Percentiles rank a stretch among this genome's conserved stretches.
phyloP scores from a whole-genome alignment of 2,888 invertebrate genomes.

The Gymnocheta viridis region DNA sequence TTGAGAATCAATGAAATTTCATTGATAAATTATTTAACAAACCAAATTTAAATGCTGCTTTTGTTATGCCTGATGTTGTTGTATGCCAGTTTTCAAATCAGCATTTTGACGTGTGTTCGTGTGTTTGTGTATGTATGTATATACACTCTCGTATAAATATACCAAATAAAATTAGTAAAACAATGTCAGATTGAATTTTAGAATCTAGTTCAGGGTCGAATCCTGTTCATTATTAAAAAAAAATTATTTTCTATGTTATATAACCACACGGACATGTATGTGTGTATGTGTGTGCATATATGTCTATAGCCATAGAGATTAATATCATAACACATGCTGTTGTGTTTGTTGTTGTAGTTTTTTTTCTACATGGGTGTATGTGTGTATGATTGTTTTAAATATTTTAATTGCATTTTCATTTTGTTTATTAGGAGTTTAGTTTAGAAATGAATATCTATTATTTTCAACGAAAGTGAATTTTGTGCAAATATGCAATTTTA shows the following conservation, averaged over 20 bases:
- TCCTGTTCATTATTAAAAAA: constrained; percentile 59
- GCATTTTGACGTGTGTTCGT: background rate
- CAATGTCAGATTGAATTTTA: constrained; percentile 29
- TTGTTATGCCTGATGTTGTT: background rate
- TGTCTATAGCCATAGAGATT: background rate
- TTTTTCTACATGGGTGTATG: background rate
- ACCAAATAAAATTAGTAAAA: constrained; percentile 18
- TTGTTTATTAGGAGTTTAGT: constrained; percentile 8
- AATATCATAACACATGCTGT: background rate
- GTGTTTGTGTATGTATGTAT: background rate
- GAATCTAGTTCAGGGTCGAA: constrained; percentile 68
- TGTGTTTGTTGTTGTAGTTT: background rate
- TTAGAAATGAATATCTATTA: constrained; percentile 1
- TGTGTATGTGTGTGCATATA: background rate
- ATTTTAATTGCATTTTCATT: background rate
- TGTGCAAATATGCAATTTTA: background rate
- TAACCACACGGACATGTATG: background rate
- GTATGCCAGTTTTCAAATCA: background rate
- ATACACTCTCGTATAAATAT: background rate
- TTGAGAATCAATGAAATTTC: constrained; percentile 55
- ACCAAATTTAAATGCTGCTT: background rate
- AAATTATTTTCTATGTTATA: constrained; percentile 24
- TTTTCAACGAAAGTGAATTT: constrained; percentile 43
- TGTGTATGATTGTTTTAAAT: background rate
- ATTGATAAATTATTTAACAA: constrained; percentile 53